These are phyloP conservation scores for Acanthococcus lagerstroemiae DNA, from an alignment of 2,888 invertebrate genomes.

Conservation along the genomic window DNA sequence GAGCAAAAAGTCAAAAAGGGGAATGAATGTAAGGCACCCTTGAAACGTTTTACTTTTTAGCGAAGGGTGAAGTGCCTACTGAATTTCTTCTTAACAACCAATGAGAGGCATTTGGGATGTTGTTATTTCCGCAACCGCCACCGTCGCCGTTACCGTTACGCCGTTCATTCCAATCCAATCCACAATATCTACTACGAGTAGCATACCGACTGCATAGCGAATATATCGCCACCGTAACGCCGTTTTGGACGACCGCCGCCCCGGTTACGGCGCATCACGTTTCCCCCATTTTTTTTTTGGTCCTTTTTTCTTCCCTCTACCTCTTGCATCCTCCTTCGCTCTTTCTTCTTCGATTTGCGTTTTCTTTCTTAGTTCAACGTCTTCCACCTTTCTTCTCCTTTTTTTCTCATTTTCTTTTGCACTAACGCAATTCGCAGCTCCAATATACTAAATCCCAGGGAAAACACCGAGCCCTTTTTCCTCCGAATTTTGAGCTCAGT, in stretches of 20 bases:
- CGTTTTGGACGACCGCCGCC: constrained; percentile 19
- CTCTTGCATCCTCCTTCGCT: background rate
- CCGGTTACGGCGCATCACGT: constrained; percentile 25
- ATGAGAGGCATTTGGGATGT: constrained; percentile 28
- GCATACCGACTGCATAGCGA: too few relatives aligned
- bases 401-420: too few relatives aligned
- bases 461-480: too few relatives aligned
- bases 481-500: too few relatives aligned
- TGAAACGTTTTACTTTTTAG: constrained; percentile 20
- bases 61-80: constrained; percentile 22
- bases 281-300: constrained; percentile 11
- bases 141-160: background rate
- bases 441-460: too few relatives aligned
- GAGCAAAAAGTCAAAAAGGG: constrained; percentile 25
- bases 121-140: constrained; percentile 20
- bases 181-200: too few relatives aligned
- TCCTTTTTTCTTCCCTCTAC: background rate
- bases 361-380: too few relatives aligned
- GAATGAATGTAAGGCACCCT: constrained; percentile 15
- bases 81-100: constrained; percentile 28
- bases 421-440: too few relatives aligned
- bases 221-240: background rate
- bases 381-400: too few relatives aligned
- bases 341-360: too few relatives aligned
- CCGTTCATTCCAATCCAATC: too few relatives aligned